Evolutionary conservation across 2,113 vertebrate species (phyloP).

Genomic region (Spea bombifrons): DNA sequence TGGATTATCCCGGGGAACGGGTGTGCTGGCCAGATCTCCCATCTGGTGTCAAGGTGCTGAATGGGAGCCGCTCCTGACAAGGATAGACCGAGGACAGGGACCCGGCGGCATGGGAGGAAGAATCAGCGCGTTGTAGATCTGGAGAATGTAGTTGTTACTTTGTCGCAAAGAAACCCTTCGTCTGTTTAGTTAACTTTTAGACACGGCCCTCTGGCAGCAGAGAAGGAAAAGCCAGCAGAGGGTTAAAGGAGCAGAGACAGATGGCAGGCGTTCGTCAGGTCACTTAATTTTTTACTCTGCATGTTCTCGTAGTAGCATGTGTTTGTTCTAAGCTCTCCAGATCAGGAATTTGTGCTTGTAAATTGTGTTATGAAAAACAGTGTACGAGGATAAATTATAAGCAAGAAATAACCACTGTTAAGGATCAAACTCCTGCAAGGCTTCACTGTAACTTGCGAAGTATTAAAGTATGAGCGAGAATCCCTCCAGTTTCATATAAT

Average conservation of each 20-base stretch:
- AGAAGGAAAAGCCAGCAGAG: background rate
- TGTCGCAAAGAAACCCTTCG: background rate
- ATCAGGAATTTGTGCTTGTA: slow-evolving; percentile 2
- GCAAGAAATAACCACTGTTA: slow-evolving; percentile 20
- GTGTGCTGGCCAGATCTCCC: slow-evolving; percentile 52
- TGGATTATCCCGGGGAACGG: slow-evolving; percentile 58
- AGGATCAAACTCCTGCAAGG: slow-evolving; percentile 14
- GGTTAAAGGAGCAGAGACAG: background rate
- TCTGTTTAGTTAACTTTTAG: background rate
- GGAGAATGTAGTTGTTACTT: background rate
- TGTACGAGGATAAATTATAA: slow-evolving; percentile 38
- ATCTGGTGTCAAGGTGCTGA: slow-evolving; percentile 54
- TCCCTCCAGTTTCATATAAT: no score
- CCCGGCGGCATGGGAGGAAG: background rate
- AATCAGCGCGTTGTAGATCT: background rate
- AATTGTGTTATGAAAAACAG: slow-evolving; percentile 6
- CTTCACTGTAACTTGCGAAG: no score
- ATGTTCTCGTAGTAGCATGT: background rate
- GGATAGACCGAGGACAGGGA: slow-evolving; percentile 48
- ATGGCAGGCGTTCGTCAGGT: background rate
- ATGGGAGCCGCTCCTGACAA: slow-evolving; percentile 42
- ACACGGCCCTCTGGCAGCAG: background rate
- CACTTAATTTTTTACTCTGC: background rate
- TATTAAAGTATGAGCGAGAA: no score
- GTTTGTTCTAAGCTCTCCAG: slow-evolving; percentile 4